Evolutionary conservation across 2,113 vertebrate species (phyloP), one percentile per base, ranked within the genome.

Genomic region (Saimiri boliviensis): DNA sequence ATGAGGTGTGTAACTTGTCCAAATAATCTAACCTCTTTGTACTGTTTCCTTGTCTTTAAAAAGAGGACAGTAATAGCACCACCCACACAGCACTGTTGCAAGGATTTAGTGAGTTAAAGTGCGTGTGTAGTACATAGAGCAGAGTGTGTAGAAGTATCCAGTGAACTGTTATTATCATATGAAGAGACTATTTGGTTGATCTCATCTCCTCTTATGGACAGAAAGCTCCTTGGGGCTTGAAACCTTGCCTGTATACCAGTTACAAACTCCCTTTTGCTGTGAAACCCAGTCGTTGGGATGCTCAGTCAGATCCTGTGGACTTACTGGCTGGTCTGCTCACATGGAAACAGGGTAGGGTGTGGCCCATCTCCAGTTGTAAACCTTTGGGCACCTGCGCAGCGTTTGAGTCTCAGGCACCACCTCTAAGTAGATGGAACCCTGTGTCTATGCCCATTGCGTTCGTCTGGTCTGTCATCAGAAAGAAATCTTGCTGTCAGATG

Each of bases 81-180:
- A 63, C 30, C 16, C 30, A 5, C 35, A 2, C 0, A 19, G 21
- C 8, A 40, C 30, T 30, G 58, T 19, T 42, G 32, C 25, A 14
- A 93, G 47, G 12, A 16, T 23, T 52, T 42, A 54, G 13, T 47
- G 17, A 45, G 20, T 81, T 25, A 52, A 52, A 70, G 47, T 47
- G 6, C 3, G 3, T 19, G 11, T 7, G 9, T 32, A 20, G 27
- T 13, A 21, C 0, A 0, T 2, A 86, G 37, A 79, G 11, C 5
- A 25, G 47, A 8, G 37, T 25, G 13, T 13, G 0, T 10, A 23
- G 40, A 66, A 25, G 11, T 7, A 27, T 8, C 77, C 14, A 12
- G 35, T 63, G 40, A 76, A 49, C 79, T 23, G n/a, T 8, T 32
- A 7, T 16, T 70, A 13, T 45, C 86, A 9, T 11, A 58, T 8